Conservation (phyloP, 2,113 vertebrate species). For the Stigmatopora argus region DNA sequence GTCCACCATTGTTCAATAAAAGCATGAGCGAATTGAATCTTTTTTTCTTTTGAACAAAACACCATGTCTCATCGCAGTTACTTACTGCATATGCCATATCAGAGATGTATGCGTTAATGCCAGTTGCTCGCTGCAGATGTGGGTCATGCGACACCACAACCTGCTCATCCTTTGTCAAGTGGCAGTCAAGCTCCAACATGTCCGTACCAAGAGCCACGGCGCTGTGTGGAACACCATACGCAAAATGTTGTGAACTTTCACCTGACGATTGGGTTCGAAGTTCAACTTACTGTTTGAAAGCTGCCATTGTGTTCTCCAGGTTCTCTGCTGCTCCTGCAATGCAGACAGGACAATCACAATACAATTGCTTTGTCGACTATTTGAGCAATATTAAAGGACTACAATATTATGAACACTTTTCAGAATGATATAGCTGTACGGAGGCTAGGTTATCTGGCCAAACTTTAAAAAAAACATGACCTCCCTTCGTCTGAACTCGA, state of each 20-base stretch:
- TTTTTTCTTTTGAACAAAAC: neutral
- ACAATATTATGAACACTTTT: neutral
- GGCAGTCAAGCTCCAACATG: slow-evolving; percentile 96
- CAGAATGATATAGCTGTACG: no score
- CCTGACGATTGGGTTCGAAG: neutral
- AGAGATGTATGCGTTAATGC: slow-evolving; percentile 77
- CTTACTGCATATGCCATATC: slow-evolving; percentile 85
- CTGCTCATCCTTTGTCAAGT: slow-evolving; percentile 90
- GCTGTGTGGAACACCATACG: slow-evolving; percentile 58
- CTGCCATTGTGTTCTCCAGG: slow-evolving; percentile 95
- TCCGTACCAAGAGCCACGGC: slow-evolving; percentile 89
- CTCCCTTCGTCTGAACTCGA: no score
- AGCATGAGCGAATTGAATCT: neutral
- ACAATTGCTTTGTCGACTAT: neutral
- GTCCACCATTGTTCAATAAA: neutral
- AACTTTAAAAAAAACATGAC: no score
- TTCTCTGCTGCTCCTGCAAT: slow-evolving; percentile 91
- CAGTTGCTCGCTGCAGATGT: slow-evolving; percentile 83
- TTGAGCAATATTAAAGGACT: neutral
- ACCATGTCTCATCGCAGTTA: slow-evolving; percentile 23
- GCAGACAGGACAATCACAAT: slow-evolving; percentile 10
- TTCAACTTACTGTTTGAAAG: slow-evolving; percentile 90
- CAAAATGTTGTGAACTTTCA: neutral
- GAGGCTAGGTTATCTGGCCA: no score
- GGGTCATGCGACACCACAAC: slow-evolving; percentile 93